A percentile compares a stretch with the other conserved stretches of the same genome.
These are phyloP conservation scores for Chiroxiphia lanceolata DNA, from an alignment of 2,797 vertebrate species.

Conservation along the genomic window DNA sequence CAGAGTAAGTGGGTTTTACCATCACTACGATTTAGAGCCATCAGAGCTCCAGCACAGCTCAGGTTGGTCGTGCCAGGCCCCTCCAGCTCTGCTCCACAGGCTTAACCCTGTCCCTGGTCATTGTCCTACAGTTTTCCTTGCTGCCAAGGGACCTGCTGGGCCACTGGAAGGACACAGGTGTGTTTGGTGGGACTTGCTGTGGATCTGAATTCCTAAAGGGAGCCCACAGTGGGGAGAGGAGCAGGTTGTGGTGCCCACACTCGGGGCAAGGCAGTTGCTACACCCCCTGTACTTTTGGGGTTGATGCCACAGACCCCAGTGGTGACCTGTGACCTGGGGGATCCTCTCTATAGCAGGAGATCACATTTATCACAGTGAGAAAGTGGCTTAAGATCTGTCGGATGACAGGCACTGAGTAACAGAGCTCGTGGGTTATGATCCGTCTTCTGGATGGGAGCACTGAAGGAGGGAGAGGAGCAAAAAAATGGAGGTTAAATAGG, in stretches of 20 bases:
- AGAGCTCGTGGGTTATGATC: neutral
- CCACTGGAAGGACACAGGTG: neutral
- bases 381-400: neutral
- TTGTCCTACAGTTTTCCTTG: neutral
- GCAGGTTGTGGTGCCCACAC: rapidly evolving
- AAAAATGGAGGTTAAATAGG: neutral
- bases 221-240: neutral
- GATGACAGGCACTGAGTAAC: neutral
- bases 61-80: rapidly evolving
- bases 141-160: neutral
- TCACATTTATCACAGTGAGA: neutral
- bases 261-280: neutral
- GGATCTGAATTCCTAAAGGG: neutral
- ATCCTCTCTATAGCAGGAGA: neutral
- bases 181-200: neutral
- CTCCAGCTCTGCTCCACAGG: neutral
- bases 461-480: neutral
- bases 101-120: too few relatives aligned
- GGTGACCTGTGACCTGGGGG: neutral
- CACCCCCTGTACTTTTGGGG: rapidly evolving
- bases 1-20: neutral
- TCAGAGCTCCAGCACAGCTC: neutral
- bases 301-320: neutral
- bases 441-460: neutral
- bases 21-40: neutral